Evolutionary conservation across 2,888 invertebrate genomes (phyloP).

Genomic region (Phengaris alcon): DNA sequence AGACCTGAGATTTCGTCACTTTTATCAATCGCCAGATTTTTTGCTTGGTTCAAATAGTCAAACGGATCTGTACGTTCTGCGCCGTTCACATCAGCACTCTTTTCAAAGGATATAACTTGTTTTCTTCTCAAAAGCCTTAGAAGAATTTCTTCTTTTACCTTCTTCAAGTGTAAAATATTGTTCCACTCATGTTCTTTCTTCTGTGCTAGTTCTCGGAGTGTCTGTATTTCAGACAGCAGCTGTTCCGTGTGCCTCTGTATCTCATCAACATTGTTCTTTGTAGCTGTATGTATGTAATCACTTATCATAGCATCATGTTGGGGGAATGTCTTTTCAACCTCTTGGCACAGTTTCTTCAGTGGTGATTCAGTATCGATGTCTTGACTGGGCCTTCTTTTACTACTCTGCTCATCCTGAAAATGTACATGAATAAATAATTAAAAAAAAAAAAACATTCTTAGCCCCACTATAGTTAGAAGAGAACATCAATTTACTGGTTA

Average conservation of each 20-base stretch:
- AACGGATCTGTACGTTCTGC: slow-evolving; percentile 63
- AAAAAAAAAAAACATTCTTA: background rate
- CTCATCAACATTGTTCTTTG: slow-evolving; percentile 80
- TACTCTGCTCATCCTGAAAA: slow-evolving; percentile 61
- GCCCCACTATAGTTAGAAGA: background rate
- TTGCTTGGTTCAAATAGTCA: slow-evolving; percentile 67
- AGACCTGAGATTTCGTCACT: slow-evolving; percentile 73
- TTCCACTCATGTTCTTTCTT: slow-evolving; percentile 94
- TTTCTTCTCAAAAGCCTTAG: slow-evolving; percentile 84
- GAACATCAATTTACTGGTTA: background rate
- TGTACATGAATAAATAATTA: slow-evolving; percentile 11
- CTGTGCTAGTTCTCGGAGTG: slow-evolving; percentile 85
- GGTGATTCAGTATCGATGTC: slow-evolving; percentile 71
- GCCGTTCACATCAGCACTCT: slow-evolving; percentile 64
- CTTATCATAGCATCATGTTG: slow-evolving; percentile 81
- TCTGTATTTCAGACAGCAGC: slow-evolving; percentile 82
- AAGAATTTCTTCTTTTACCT: slow-evolving; percentile 90
- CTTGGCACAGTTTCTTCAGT: slow-evolving; percentile 70
- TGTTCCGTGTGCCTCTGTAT: slow-evolving; percentile 83
- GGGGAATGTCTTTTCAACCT: slow-evolving; percentile 73
- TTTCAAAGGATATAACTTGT: slow-evolving; percentile 79
- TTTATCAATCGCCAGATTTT: slow-evolving; percentile 70
- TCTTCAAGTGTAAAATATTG: slow-evolving; percentile 88
- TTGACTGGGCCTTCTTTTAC: slow-evolving; percentile 63
- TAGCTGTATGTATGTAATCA: slow-evolving; percentile 82